These are phyloP conservation scores for Camponotus fellah DNA, from an alignment of 2,888 invertebrate genomes.

Conservation along the genomic window DNA sequence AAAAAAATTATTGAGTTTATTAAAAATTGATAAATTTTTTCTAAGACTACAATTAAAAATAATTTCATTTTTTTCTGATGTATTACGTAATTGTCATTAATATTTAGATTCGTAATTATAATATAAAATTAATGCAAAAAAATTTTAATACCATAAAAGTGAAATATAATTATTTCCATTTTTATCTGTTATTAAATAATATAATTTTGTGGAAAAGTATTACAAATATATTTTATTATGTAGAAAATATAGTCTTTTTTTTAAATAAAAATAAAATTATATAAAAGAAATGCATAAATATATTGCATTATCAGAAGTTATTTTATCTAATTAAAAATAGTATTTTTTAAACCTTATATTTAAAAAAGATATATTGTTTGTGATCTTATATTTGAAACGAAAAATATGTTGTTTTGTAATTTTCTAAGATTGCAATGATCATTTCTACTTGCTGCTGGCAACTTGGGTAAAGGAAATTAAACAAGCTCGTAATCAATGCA, in stretches of 20 bases:
- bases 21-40: neutral
- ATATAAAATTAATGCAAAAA: neutral
- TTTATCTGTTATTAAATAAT: neutral
- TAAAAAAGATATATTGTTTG: neutral
- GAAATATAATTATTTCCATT: neutral
- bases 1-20: neutral
- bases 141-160: neutral
- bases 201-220: no score
- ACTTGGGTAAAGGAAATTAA: neutral
- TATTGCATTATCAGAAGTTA: neutral
- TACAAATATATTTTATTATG: no score
- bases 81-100: neutral
- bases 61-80: neutral
- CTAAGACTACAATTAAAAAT: neutral
- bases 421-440: neutral
- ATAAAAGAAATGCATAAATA: no score
- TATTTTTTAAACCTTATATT: neutral
- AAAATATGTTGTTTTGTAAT: neutral
- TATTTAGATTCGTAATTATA: neutral
- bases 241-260: neutral
- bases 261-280: no score
- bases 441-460: neutral
- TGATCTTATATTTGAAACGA: neutral
- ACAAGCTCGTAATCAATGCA: neutral
- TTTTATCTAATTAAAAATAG: neutral